phyloP scores from a whole-genome alignment of 1,140 invertebrate species.

The Asbolus verrucosus region DNA sequence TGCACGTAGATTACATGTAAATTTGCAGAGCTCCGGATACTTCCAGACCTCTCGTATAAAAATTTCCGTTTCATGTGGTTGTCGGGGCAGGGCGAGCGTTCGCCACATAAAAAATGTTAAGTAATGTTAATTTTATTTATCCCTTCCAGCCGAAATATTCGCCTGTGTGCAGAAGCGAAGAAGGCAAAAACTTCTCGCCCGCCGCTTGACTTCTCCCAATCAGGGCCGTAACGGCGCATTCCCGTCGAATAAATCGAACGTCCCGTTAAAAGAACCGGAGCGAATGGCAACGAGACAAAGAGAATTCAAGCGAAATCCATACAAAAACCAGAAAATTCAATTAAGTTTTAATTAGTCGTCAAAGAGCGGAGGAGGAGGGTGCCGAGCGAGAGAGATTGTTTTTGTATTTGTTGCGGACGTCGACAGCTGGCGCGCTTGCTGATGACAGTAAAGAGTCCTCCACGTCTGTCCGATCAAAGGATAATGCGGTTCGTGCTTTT shows the following conservation, averaged over 20 bases:
- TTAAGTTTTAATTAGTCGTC: constrained; percentile 45
- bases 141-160: background rate
- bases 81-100: background rate
- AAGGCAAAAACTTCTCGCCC: background rate
- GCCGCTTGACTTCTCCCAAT: background rate
- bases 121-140: constrained; percentile 36
- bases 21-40: no score
- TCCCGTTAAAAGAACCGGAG: background rate
- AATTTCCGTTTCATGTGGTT: background rate
- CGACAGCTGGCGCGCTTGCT: constrained; percentile 33
- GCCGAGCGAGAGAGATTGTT: constrained; percentile 28
- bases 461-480: constrained; percentile 30
- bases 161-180: background rate
- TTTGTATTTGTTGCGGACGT: constrained; percentile 27
- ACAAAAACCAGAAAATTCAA: constrained; percentile 46
- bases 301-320: background rate
- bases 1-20: no score
- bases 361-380: constrained; percentile 10
- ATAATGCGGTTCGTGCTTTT: constrained; percentile 38
- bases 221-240: constrained; percentile 17
- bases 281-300: constrained; percentile 15
- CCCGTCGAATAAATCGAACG: background rate
- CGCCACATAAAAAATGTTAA: constrained; percentile 19
- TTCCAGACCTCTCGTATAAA: background rate
- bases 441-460: constrained; percentile 38